These are phyloP conservation scores for Spondyliosoma cantharus DNA, from an alignment of 2,797 vertebrate genomes.

Conservation along the genomic window DNA sequence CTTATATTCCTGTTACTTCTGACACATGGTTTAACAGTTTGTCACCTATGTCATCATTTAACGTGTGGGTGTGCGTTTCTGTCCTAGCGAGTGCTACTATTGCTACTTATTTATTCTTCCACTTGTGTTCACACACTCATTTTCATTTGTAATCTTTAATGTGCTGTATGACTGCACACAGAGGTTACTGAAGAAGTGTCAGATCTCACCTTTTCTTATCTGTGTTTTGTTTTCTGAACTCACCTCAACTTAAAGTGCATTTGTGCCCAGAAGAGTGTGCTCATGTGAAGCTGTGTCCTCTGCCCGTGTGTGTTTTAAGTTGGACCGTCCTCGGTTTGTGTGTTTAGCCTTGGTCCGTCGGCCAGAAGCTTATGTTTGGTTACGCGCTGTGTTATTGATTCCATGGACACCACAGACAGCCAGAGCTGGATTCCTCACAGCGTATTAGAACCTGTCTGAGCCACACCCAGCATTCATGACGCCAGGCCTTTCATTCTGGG, in stretches of 20 bases:
- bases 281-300: not conserved
- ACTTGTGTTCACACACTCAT: not conserved
- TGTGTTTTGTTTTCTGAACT: not conserved
- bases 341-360: constrained; percentile 29
- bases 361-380: constrained; percentile 32
- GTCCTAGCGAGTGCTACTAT: not conserved
- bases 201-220: not conserved
- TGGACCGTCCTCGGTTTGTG: constrained; percentile 12
- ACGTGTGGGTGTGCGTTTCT: not conserved
- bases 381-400: constrained; percentile 6
- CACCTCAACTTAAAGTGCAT: not conserved
- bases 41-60: not conserved
- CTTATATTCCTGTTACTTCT: not conserved
- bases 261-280: not conserved
- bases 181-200: not conserved
- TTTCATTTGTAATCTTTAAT: too few species aligned
- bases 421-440: constrained; percentile 64
- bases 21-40: constrained; percentile 10
- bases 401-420: constrained; percentile 27
- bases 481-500: constrained; percentile 24
- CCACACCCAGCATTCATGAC: constrained; percentile 63
- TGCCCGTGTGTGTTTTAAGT: not conserved
- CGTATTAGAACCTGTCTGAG: constrained; percentile 73
- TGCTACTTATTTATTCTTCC: not conserved
- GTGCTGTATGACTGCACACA: not conserved